Evolutionary conservation across 92 coral and sea anemone species (phyloP).

Genomic region (Epizoanthus illoricatus): DNA sequence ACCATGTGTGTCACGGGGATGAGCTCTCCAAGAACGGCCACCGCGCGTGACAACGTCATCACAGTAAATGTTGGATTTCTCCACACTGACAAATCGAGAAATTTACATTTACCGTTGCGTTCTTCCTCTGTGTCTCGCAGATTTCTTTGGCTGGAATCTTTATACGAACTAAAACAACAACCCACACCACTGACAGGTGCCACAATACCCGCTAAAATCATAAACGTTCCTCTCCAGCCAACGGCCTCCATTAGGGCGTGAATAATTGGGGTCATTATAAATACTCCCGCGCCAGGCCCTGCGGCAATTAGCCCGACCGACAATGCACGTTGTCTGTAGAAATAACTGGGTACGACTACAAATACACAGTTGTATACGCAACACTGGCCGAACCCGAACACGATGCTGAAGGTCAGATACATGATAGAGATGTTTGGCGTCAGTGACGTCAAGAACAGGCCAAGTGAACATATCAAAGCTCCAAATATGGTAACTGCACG

Average conservation of each 20-base stretch:
- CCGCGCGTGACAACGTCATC: not conserved
- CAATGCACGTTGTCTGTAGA: constrained; percentile 14
- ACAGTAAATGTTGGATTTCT: constrained; percentile 4
- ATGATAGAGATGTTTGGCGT: constrained; percentile 13
- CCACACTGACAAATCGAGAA: constrained; percentile 9
- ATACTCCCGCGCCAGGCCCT: constrained; percentile 23
- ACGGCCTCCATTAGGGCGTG: not conserved
- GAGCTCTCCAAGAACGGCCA: not conserved
- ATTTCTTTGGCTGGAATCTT: not conserved
- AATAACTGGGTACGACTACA: constrained; percentile 25
- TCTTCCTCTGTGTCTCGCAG: not conserved
- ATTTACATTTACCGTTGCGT: not conserved
- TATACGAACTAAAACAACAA: not conserved
- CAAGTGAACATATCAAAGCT: constrained; percentile 17
- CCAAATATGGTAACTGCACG: not conserved
- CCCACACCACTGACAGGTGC: constrained; percentile 17
- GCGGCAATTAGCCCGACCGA: constrained; percentile 21
- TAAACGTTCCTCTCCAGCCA: constrained; percentile 17
- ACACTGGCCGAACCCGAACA: constrained; percentile 1
- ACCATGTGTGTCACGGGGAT: not conserved
- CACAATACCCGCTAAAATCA: constrained; percentile 12
- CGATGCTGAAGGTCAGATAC: not conserved
- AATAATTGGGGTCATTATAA: constrained; percentile 16
- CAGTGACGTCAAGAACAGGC: constrained; percentile 9
- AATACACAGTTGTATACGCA: constrained; percentile 17